These are phyloP conservation scores for Thymelicus lineola DNA, from an alignment of 2,888 invertebrate genomes.

Conservation along the genomic window DNA sequence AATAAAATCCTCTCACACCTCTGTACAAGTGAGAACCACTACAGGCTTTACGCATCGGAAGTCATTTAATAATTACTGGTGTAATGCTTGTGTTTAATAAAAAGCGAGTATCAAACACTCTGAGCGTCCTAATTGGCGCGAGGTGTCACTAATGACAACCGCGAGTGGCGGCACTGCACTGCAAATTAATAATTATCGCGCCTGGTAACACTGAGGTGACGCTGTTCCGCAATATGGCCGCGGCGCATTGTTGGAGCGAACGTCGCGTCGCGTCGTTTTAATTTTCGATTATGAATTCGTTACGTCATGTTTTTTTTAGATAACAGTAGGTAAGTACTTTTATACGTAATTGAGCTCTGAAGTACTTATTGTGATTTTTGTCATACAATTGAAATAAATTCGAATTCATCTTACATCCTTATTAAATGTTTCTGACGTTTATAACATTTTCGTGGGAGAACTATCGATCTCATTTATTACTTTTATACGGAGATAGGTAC, in stretches of 20 bases:
- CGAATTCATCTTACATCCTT: too few relatives aligned
- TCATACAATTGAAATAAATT: neutral
- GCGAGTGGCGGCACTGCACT: slow-evolving; percentile 66
- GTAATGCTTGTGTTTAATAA: slow-evolving; percentile 80
- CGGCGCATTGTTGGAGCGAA: slow-evolving; percentile 71
- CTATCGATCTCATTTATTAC: too few relatives aligned
- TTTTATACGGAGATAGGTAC: too few relatives aligned
- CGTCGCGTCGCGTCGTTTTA: slow-evolving; percentile 63
- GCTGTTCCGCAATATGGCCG: slow-evolving; percentile 74
- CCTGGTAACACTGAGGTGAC: slow-evolving; percentile 77
- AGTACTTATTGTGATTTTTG: neutral
- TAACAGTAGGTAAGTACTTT: too few relatives aligned
- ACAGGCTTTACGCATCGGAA: slow-evolving; percentile 66
- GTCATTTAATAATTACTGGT: slow-evolving; percentile 80
- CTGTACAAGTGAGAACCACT: slow-evolving; percentile 63
- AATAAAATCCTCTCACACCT: slow-evolving; percentile 48
- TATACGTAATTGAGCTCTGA: neutral
- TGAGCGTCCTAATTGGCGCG: slow-evolving; percentile 80
- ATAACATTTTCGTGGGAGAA: too few relatives aligned
- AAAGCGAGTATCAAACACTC: slow-evolving; percentile 81
- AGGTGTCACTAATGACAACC: slow-evolving; percentile 83
- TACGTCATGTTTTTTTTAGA: neutral
- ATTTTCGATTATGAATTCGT: slow-evolving; percentile 59
- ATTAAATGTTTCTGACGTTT: too few relatives aligned
- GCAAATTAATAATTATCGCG: slow-evolving; percentile 84